Percentiles rank a stretch among this genome's conserved stretches.
Conservation (phyloP, 2,113 vertebrate species). For the Calonectris borealis region DNA sequence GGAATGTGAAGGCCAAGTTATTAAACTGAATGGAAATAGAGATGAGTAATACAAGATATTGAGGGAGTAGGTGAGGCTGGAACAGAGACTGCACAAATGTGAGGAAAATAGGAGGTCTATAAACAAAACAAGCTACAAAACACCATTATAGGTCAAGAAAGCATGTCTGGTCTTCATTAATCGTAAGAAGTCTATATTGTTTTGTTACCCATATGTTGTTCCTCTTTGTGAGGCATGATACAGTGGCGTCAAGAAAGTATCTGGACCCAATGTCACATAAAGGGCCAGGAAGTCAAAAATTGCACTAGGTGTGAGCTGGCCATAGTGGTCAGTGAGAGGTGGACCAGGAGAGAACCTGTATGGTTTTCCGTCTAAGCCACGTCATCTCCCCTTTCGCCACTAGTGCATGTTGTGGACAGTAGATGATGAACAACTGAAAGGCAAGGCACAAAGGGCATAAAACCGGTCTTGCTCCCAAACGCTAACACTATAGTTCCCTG, state of each 20-base stretch:
- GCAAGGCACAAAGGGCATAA: neutral
- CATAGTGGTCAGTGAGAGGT: neutral
- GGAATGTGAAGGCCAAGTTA: neutral
- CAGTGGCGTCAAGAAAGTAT: neutral
- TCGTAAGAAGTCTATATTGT: fast-evolving
- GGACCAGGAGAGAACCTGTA: neutral
- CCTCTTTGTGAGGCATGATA: neutral
- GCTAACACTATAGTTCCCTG: neutral
- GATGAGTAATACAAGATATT: neutral
- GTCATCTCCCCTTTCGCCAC: neutral
- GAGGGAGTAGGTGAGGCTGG: neutral
- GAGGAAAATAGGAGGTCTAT: neutral
- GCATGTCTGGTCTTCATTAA: neutral
- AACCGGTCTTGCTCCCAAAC: neutral
- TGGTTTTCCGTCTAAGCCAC: neutral
- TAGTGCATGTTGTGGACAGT: neutral
- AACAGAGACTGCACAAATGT: neutral
- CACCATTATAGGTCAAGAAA: neutral
- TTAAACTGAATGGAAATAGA: neutral
- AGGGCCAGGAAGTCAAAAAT: neutral
- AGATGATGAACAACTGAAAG: neutral
- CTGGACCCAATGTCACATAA: neutral
- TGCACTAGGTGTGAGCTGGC: neutral
- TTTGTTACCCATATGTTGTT: neutral
- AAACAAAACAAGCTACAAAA: neutral